Conservation (phyloP, 2,888 invertebrate genomes). For the Phoronis australis region DNA sequence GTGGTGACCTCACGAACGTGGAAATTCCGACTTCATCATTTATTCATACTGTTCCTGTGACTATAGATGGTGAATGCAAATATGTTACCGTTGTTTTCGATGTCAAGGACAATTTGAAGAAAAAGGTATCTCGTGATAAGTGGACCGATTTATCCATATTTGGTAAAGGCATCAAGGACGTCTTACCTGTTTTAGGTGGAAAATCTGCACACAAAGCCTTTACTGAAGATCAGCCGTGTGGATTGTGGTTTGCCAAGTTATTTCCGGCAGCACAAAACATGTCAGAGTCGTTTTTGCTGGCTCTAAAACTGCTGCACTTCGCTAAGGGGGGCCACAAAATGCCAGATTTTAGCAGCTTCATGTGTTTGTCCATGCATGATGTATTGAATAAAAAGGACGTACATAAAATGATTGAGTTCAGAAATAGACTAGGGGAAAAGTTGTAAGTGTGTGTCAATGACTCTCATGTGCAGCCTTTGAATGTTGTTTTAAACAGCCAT, state of each 20-base stretch:
- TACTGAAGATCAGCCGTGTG: conserved; percentile 7
- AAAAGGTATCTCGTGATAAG: conserved; percentile 15
- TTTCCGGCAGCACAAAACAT: conserved; percentile 33
- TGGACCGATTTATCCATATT: conserved; percentile 23
- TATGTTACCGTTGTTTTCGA: conserved; percentile 43
- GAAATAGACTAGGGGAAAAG: no score
- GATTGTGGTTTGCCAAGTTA: conserved; percentile 35
- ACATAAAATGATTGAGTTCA: no score
- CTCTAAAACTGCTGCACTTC: no score
- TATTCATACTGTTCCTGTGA: conserved; percentile 43
- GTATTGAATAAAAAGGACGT: no score
- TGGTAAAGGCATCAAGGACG: conserved; percentile 18
- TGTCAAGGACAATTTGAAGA: conserved; percentile 44
- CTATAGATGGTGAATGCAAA: conserved; percentile 13
- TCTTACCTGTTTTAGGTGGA: conserved; percentile 5
- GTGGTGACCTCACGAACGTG: conserved; percentile 1
- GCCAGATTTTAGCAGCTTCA: no score
- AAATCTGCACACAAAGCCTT: conserved; percentile 1
- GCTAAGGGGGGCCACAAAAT: no score
- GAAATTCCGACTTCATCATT: conserved; percentile 34
- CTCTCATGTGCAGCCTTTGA: no score
- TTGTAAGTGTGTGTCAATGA: no score
- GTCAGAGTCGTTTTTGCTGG: conserved; percentile 28
- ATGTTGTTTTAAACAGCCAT: no score
- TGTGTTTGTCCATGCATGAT: no score